These are phyloP conservation scores for Hystrix brachyura DNA, from an alignment of 2,113 vertebrate species.

Conservation along the genomic window DNA sequence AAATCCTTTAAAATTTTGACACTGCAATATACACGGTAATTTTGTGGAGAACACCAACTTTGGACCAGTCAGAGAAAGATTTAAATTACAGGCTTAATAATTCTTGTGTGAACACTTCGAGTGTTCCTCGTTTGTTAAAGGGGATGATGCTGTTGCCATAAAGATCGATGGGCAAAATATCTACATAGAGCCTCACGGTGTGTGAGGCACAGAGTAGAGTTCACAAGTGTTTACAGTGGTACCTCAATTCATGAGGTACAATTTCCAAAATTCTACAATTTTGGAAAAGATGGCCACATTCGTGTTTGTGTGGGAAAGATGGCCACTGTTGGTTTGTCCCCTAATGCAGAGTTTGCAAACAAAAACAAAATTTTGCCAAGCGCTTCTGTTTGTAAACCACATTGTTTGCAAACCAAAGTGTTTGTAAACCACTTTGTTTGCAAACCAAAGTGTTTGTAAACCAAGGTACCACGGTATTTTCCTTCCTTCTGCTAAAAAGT, in stretches of 20 bases:
- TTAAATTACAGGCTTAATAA: not conserved
- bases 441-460: no score
- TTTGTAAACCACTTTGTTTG: no score
- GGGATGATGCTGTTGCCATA: not conserved
- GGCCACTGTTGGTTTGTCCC: no score
- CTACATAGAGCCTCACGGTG: not conserved
- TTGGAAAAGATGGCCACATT: no score
- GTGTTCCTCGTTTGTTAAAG: not conserved
- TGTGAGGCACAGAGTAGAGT: not conserved
- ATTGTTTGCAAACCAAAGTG: no score
- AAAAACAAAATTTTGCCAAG: no score
- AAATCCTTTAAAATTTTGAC: not conserved
- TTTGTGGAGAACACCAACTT: not conserved
- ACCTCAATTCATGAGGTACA: no score
- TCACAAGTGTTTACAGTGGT: not conserved
- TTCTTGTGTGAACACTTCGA: not conserved
- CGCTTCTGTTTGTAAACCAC: no score
- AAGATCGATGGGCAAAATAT: not conserved
- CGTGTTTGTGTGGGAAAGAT: no score
- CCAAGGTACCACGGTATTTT: not conserved
- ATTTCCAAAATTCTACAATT: no score
- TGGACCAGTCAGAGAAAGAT: not conserved
- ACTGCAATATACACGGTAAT: not conserved
- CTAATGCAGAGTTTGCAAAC: no score
- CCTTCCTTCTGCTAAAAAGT: not conserved